A percentile compares a stretch with the other conserved stretches of the same genome.
Evolutionary conservation across 2,113 vertebrate species (phyloP).

Genomic region (Colossoma macropomum): DNA sequence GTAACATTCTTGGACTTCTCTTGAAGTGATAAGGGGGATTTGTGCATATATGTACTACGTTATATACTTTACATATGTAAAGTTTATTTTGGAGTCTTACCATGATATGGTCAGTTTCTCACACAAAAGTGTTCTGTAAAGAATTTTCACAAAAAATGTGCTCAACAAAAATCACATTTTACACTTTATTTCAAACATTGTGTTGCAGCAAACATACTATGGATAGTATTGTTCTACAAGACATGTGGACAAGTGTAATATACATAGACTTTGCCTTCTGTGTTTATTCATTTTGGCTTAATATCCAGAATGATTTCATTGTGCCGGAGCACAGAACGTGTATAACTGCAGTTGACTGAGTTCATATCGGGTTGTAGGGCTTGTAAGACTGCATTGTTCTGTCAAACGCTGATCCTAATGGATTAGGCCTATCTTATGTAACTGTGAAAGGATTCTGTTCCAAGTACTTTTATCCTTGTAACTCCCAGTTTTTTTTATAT

Average conservation of each 20-base stretch:
- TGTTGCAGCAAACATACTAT: conserved; percentile 1
- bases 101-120: neutral
- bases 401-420: neutral
- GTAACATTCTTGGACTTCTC: neutral
- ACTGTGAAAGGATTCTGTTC: neutral
- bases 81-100: neutral
- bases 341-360: neutral
- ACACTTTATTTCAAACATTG: neutral
- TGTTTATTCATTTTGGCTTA: neutral
- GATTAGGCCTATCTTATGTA: conserved; percentile 1
- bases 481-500: neutral
- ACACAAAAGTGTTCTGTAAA: neutral
- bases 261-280: neutral
- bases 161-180: neutral
- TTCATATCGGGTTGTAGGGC: neutral
- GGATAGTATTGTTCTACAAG: neutral
- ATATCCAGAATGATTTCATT: neutral
- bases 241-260: conserved; percentile 4
- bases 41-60: neutral
- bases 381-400: neutral
- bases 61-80: neutral
- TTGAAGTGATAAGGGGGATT: neutral
- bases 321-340: neutral
- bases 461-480: neutral
- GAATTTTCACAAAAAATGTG: no score